Evolutionary conservation across 2,797 vertebrate species (phyloP).

Genomic region (Salmo trutta): DNA sequence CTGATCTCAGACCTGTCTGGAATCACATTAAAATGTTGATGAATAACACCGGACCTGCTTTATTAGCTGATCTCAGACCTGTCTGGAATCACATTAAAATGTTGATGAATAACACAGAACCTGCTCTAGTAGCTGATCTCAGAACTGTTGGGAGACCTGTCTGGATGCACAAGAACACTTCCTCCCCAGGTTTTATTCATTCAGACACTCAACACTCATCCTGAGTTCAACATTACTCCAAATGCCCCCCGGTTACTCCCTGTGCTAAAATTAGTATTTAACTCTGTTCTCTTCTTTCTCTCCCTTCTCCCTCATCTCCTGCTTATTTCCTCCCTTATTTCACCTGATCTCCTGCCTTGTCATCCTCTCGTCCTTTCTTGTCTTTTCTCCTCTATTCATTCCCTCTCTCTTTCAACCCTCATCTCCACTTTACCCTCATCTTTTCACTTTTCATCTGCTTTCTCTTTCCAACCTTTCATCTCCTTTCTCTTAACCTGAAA

Average conservation of each 20-base stretch:
- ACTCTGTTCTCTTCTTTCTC: background rate
- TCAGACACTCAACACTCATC: conserved; percentile 9
- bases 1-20: too few species aligned
- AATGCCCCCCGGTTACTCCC: too few species aligned
- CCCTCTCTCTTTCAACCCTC: conserved; percentile 4
- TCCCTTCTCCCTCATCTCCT: background rate
- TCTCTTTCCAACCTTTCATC: background rate
- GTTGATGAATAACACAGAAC: too few species aligned
- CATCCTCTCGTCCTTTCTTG: background rate
- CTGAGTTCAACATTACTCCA: conserved; percentile 1
- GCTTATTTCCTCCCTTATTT: background rate
- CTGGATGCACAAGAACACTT: background rate
- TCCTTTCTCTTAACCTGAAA: background rate
- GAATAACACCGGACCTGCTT: too few species aligned
- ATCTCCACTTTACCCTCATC: background rate
- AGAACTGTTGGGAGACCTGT: background rate
- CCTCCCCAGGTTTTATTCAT: background rate
- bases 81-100: too few species aligned
- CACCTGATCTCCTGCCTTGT: background rate
- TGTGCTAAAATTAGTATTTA: background rate
- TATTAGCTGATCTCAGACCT: too few species aligned
- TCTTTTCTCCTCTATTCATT: background rate
- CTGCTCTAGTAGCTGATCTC: too few species aligned
- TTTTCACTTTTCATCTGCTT: background rate
- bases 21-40: too few species aligned